These are phyloP conservation scores for Ailuropoda melanoleuca DNA, from an alignment of 2,113 vertebrate genomes.

Conservation along the genomic window DNA sequence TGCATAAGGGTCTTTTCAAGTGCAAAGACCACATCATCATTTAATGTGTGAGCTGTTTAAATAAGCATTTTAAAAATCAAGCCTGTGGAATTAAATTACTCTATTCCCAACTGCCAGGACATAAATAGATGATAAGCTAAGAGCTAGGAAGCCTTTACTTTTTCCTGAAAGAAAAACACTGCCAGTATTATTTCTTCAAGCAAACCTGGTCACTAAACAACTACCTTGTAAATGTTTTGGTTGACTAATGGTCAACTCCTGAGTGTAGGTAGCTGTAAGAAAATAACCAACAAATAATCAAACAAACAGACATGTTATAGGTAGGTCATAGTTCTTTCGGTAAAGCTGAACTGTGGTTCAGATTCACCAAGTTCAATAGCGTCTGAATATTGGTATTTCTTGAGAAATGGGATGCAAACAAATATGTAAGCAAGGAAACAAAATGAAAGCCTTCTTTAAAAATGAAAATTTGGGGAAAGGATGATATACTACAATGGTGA, in stretches of 20 bases:
- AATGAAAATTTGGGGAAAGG: not conserved
- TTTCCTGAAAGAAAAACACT: not conserved
- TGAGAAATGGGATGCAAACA: not conserved
- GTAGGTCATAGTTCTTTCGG: not conserved
- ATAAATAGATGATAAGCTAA: not conserved
- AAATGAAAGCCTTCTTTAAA: not conserved
- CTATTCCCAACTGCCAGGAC: not conserved
- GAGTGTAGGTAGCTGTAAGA: not conserved
- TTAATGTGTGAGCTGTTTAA: not conserved
- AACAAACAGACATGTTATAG: not conserved
- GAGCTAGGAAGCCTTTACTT: not conserved
- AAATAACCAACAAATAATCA: not conserved
- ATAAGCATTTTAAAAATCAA: not conserved
- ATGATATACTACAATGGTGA: not conserved
- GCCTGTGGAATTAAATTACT: not conserved
- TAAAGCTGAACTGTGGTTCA: not conserved
- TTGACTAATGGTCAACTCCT: not conserved
- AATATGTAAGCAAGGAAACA: not conserved
- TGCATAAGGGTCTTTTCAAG: constrained; percentile 23
- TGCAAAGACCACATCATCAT: not conserved
- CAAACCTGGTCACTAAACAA: not conserved
- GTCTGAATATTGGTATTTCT: not conserved
- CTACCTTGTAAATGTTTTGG: not conserved
- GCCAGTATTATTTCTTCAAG: not conserved
- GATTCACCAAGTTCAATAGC: not conserved